Evolutionary conservation across 2,113 vertebrate species (phyloP).

Genomic region (Potamarius usumacintae): DNA sequence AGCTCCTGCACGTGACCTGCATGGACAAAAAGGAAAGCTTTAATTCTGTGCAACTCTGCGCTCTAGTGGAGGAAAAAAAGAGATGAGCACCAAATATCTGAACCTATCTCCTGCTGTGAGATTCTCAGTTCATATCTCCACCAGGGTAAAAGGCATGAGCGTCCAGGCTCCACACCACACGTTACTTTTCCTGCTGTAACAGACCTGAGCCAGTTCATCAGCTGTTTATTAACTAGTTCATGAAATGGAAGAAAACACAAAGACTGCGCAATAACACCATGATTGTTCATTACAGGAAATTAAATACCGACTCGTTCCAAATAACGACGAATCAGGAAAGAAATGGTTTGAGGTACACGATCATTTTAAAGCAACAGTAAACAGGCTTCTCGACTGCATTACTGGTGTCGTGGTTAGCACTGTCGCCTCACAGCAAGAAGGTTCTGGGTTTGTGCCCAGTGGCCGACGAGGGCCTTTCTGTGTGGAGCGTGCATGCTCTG

Average conservation of each 20-base stretch:
- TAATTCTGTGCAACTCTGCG: constrained; percentile 26
- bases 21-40: not conserved
- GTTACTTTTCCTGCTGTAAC: not conserved
- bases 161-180: not conserved
- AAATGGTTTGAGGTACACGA: not conserved
- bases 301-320: not conserved
- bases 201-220: not conserved
- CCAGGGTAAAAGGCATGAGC: not conserved
- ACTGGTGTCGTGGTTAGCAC: too few species aligned
- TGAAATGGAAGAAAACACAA: not conserved
- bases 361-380: not conserved
- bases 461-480: too few species aligned
- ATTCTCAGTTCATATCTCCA: not conserved
- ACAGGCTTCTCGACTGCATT: not conserved
- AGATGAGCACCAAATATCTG: not conserved
- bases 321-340: not conserved
- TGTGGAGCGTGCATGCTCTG: too few species aligned
- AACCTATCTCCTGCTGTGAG: not conserved
- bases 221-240: not conserved
- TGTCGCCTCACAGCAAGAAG: too few species aligned
- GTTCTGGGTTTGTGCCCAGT: too few species aligned
- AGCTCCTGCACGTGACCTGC: not conserved
- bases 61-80: constrained; percentile 50
- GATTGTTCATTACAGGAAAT: not conserved
- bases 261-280: not conserved